Base-by-base conservation (phyloP, 2,797 vertebrate genomes). In the Denticeps clupeoides region DNA sequence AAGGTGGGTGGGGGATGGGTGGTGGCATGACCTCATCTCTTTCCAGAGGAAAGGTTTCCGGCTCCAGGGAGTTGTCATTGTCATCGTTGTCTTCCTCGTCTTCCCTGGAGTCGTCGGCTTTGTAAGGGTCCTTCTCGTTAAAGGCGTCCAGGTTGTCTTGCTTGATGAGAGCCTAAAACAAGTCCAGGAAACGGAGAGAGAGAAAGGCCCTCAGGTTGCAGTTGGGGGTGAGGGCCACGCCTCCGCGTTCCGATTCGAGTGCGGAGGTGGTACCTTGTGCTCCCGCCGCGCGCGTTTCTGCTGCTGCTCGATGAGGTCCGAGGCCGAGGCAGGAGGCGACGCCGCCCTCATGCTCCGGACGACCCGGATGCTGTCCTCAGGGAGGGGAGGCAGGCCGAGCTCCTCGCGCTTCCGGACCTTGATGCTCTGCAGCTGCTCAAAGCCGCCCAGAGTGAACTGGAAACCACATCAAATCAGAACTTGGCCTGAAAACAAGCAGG, bases 61-160 rank as follows among this genome's bases (percentile, higher is more conserved):
- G 63, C 62, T 99, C 95, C 22, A 98, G 68, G 25, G 89, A 84
- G 69, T 78, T 95, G 62, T 99, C 95, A 2, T 84, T 86, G 7
- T 99, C 93, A 1, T 99, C 93, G 0, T 87, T 93, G 33, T 99
- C 94, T 1, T 99, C 94, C 38, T 99, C 95, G 0, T 99, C 95
- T 53, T 98, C 94, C 0, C 91, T 88, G 5, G 87, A 45, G 40
- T 99, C 95, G 0, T 99, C 95, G 0, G 91, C 81, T 66, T 98
- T 97, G 71, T 95, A 97, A 0, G 93, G 94, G 55, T 99, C 95
- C 29, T 94, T 81, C 67, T 99, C 95, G 0, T 99, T 98, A 68
- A 98, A 99, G 1, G 93, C 91, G 8, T 99, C 95, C 0, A 99
- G 75, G 65, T 97, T 98, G 70, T 99, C 94, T 74, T 99, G 95